Percentiles rank a stretch among this genome's conserved stretches.
These are phyloP conservation scores for Theristicus caerulescens DNA, from an alignment of 2,113 vertebrate species.

Conservation along the genomic window DNA sequence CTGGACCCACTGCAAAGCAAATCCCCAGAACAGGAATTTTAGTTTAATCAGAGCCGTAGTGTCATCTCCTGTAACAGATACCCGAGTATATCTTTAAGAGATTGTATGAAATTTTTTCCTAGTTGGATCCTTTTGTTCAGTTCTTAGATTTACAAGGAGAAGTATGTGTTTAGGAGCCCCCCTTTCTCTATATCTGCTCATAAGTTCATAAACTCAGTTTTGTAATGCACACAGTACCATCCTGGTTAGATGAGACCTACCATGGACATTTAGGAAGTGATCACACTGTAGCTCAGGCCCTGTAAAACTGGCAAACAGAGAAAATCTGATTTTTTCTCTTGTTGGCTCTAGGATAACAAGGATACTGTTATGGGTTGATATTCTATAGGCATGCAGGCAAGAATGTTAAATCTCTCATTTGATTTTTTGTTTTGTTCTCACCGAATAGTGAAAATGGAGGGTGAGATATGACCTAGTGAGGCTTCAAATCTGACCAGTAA, in stretches of 20 bases:
- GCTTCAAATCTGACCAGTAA: not conserved
- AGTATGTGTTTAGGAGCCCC: fast-evolving
- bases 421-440: not conserved
- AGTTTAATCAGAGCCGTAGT: not conserved
- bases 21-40: not conserved
- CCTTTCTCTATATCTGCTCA: not conserved
- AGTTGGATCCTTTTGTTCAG: not conserved
- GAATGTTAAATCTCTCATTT: not conserved
- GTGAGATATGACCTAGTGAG: not conserved
- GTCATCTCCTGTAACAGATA: not conserved
- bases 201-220: not conserved
- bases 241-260: not conserved
- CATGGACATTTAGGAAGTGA: not conserved
- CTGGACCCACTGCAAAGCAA: not conserved
- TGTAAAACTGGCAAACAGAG: not conserved
- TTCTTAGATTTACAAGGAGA: not conserved
- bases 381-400: not conserved
- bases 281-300: not conserved
- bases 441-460: not conserved
- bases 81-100: not conserved
- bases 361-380: not conserved
- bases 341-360: not conserved
- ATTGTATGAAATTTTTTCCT: not conserved
- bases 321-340: not conserved
- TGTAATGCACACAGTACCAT: not conserved